A percentile compares a stretch with the other conserved stretches of the same genome.
These are phyloP conservation scores for Danionella cerebrum DNA, from an alignment of 2,113 vertebrate genomes.

Conservation along the genomic window DNA sequence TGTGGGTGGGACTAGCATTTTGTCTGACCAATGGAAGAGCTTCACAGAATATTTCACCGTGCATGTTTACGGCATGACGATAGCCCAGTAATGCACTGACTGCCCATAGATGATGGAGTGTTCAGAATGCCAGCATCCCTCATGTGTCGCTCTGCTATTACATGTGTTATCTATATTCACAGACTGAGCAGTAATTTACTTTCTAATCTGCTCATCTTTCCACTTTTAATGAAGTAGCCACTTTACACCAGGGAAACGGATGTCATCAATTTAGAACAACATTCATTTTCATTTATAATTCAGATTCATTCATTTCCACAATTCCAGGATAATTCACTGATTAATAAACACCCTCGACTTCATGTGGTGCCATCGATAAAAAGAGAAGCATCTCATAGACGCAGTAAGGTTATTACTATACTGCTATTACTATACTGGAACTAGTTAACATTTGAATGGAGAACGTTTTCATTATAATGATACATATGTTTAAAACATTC, in stretches of 20 bases:
- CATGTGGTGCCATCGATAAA: slow-evolving; percentile 56
- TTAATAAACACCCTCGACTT: slow-evolving; percentile 61
- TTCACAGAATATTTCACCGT: too few relatives aligned
- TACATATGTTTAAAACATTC: slow-evolving; percentile 31
- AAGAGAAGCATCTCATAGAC: slow-evolving; percentile 60
- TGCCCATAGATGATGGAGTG: background rate
- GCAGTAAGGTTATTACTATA: slow-evolving; percentile 59
- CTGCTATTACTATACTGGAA: slow-evolving; percentile 39
- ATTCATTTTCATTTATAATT: slow-evolving; percentile 31
- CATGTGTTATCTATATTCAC: slow-evolving; percentile 30
- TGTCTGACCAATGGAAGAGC: background rate
- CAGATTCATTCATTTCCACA: slow-evolving; percentile 59
- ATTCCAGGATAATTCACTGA: slow-evolving; percentile 68
- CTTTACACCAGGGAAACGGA: slow-evolving; percentile 54
- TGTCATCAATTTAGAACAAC: slow-evolving; percentile 62
- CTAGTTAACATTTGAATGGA: slow-evolving; percentile 29
- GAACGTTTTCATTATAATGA: slow-evolving; percentile 29
- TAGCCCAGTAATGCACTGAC: background rate
- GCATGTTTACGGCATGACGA: background rate
- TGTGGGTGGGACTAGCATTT: background rate
- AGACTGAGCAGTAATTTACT: slow-evolving; percentile 52
- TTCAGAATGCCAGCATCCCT: background rate
- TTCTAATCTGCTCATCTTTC: slow-evolving; percentile 60
- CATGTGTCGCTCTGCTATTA: slow-evolving; percentile 29
- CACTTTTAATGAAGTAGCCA: slow-evolving; percentile 64